Base-by-base conservation (phyloP, 2,797 vertebrate genomes). In the Brachymystax lenok region DNA sequence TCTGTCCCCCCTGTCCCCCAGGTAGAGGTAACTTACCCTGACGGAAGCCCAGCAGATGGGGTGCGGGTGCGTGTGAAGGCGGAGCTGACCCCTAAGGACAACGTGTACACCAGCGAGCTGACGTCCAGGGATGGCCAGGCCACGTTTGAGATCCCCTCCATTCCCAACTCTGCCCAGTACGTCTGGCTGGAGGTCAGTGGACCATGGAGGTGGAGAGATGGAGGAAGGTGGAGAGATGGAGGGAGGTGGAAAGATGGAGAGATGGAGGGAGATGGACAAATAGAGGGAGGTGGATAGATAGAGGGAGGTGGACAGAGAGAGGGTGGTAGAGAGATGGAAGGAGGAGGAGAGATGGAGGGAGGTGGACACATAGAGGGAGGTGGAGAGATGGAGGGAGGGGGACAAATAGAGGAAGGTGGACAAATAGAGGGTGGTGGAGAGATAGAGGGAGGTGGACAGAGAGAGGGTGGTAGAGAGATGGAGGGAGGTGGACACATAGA, bases 171-270 rank as follows among this genome's bases (percentile, higher is more conserved):
- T 54, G 97, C 97, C 75, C 97, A 98, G 82, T 97, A 97, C 30
- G 95, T 98, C 90, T 98, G 97, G 97, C 92, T 99, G 46, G 97
- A 99, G 96, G 97, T 98, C 86, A 90, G 96, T 94, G 84, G 74
- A 59, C 46, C 30, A 56, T 59, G 27, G 12, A 40, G 19, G 74
- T 2, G 35, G 16, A 66, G 8, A 24, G 76, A 46, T 46, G 75
- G 21, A 14, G 50, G 24, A 30, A 72, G 30, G 51, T 21, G 28
- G 64, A 35, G 33, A 75, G 21, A 46, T 71, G 14, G 54, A 74
- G 73, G 28, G 68, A 21, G 52, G 75, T 72, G 19, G 46, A 69
- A 66, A 67, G 6, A 13, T 63, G 30, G 5, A 16, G n/a, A 27
- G 13, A 24, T 30, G 35, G 35, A 7, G 8, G 40, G 2, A 40